These are phyloP conservation scores for Entomyzon cyanotis DNA, from an alignment of 2,113 vertebrate species.

Conservation along the genomic window DNA sequence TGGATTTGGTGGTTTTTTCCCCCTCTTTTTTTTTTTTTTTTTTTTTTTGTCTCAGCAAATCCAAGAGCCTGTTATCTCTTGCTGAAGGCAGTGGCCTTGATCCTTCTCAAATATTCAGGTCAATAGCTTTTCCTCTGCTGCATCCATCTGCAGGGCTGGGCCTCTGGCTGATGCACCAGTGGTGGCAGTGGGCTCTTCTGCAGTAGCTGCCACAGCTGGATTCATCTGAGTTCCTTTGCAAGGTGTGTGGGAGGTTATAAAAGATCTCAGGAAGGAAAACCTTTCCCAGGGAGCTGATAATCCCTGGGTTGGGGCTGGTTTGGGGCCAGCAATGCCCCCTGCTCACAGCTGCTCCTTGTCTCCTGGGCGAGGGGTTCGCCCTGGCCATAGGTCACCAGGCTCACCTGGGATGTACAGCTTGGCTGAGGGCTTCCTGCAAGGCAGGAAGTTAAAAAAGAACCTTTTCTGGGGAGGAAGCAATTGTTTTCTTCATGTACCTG, in stretches of 20 bases:
- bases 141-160: not conserved
- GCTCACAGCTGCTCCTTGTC: not conserved
- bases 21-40: not conserved
- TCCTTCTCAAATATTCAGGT: constrained; percentile 66
- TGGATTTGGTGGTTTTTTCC: not conserved
- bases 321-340: not conserved
- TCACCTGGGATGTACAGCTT: not conserved
- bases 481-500: not conserved
- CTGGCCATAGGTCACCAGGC: not conserved
- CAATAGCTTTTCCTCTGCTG: constrained; percentile 35
- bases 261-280: not conserved
- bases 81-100: constrained; percentile 55
- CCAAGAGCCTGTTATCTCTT: constrained; percentile 13
- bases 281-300: not conserved
- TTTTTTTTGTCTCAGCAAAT: not conserved
- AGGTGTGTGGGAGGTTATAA: not conserved
- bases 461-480: not conserved
- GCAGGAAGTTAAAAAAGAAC: not conserved
- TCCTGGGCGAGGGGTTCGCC: rapidly evolving
- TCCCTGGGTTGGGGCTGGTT: not conserved
- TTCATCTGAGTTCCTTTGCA: not conserved
- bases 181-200: not conserved
- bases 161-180: not conserved
- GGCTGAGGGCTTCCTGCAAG: not conserved
- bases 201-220: not conserved